Percentiles rank a stretch among this genome's conserved stretches.
phyloP scores from a whole-genome alignment of 2,797 vertebrate genomes.

The Jordanella pulchra region DNA sequence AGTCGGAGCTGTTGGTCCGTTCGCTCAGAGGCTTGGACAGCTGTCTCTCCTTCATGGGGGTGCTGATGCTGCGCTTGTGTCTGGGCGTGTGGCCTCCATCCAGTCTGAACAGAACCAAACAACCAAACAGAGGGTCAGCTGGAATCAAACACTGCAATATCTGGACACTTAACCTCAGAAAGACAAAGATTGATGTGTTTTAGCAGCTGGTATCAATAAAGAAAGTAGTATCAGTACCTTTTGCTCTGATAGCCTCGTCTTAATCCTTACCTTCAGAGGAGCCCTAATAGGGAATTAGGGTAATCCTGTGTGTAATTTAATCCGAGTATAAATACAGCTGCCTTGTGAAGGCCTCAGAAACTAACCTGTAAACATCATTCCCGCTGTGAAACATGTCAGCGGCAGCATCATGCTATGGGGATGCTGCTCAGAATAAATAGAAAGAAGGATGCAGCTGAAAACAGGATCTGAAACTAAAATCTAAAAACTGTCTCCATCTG shows the following conservation, averaged over 20 bases:
- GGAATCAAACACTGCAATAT: background rate
- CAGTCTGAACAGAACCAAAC: slow-evolving; percentile 67
- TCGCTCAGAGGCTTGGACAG: slow-evolving; percentile 91
- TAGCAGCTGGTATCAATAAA: no score
- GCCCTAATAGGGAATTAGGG: background rate
- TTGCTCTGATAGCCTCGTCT: background rate
- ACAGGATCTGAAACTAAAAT: no score
- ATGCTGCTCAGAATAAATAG: no score
- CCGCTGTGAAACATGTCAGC: no score
- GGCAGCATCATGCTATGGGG: no score
- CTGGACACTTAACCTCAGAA: background rate
- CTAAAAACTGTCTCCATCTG: no score
- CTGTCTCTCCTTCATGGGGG: slow-evolving; percentile 90
- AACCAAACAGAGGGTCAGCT: background rate
- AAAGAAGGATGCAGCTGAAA: no score
- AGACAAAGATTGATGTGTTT: background rate
- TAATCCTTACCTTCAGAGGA: background rate
- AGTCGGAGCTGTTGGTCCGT: slow-evolving; percentile 93
- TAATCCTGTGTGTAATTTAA: no score
- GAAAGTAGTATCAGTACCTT: background rate
- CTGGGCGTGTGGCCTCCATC: slow-evolving; percentile 86
- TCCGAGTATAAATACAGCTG: no score
- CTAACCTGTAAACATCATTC: no score
- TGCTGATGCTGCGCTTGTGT: slow-evolving; percentile 87
- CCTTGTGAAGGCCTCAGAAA: no score